Percentiles rank a stretch among this genome's conserved stretches.
These are phyloP conservation scores for Lathronympha strigana DNA, from an alignment of 2,888 invertebrate genomes.

Conservation along the genomic window DNA sequence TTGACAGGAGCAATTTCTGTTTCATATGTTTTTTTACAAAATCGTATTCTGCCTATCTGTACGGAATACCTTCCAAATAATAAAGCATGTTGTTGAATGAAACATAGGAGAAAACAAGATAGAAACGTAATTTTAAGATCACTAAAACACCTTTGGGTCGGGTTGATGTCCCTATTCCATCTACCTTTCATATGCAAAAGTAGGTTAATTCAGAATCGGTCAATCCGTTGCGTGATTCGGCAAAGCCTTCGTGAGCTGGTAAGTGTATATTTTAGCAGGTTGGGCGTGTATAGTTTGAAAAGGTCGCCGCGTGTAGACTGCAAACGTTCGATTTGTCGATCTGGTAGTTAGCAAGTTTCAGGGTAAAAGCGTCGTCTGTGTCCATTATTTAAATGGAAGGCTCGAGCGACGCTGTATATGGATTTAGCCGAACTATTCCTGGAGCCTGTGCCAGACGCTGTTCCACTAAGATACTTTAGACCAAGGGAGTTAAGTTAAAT, in stretches of 20 bases:
- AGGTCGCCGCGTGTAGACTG: constrained; percentile 52
- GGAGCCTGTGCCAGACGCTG: constrained; percentile 55
- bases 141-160: not conserved
- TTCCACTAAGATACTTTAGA: constrained; percentile 53
- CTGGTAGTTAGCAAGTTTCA: constrained; percentile 57
- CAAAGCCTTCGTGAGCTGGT: constrained; percentile 57
- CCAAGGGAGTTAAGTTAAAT: constrained; percentile 51
- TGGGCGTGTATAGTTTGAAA: constrained; percentile 61
- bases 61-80: too few relatives aligned
- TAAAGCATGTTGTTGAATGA: not conserved
- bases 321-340: constrained; percentile 59
- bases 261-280: constrained; percentile 40
- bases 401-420: constrained; percentile 57
- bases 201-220: constrained; percentile 67
- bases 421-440: constrained; percentile 75
- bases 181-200: constrained; percentile 51
- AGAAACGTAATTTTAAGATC: not conserved
- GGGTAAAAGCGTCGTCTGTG: constrained; percentile 61
- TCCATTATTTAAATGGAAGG: constrained; percentile 78
- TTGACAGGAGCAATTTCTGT: too few relatives aligned
- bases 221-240: constrained; percentile 53
- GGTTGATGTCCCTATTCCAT: not conserved
- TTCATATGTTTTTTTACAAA: not conserved
- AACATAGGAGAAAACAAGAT: not conserved
- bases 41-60: too few relatives aligned